Base-by-base conservation (phyloP, 2,888 invertebrate genomes). In the Adelognathus sp. region DNA sequence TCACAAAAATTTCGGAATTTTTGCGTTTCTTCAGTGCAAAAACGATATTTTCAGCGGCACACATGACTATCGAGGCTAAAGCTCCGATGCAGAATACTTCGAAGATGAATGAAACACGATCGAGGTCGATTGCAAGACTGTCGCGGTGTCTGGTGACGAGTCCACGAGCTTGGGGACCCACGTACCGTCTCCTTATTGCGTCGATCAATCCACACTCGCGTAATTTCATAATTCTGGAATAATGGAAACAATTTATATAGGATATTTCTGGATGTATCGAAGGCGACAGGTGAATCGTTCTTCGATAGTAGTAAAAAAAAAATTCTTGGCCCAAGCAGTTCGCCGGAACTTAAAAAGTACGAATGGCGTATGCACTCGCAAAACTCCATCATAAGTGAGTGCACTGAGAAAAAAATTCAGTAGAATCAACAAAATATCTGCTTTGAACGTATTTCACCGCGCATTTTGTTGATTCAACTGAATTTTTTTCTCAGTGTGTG, bases 61-160 rank as follows among this genome's bases (percentile, higher is more conserved):
- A 66, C 21, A 84, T 46, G 1, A 58, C 1, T 4, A 80, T 3
- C 9, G 84, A 82, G 0, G 77, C n/a, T 11, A 67, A 21, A 2
- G 36, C n/a, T 1, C 84, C 84, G 2, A 41, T n/a, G 11, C 21
- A 52, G 0, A 81, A 50, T 39, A 84, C 41, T 9, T 58, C 14
- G 6, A 84, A 81, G 21, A 84, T 78, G 5, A 82, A 3, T 11
- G 58, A 70, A 0, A 84, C 79, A 54, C 82, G 83, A 1, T 78
- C 1, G 3, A 84, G 29, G 36, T 81, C 82, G 39, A 84, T 78
- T 11, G 31, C 64, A 36, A 66, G 24, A 16, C 21, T 41, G 50
- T 46, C 46, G 9, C 39, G 33, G 33, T 60, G 11, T 41, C 67
- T 14, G 39, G 27, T 1, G 14, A 9, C 31, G 41, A 41, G 4